phyloP scores from a whole-genome alignment of 2,888 invertebrate species.

The Deilephila porcellus region DNA sequence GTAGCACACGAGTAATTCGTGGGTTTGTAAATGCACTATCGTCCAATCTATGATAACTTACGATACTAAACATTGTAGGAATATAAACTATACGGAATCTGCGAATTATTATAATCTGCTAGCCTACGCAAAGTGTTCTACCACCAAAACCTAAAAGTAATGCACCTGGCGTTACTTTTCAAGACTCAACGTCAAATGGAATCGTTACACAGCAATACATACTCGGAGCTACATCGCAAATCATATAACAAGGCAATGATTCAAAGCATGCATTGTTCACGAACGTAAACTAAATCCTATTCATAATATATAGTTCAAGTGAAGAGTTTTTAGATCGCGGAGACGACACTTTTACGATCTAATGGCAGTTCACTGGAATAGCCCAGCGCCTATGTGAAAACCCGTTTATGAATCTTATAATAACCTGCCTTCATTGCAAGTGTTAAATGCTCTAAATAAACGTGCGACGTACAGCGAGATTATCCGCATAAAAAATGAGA shows the following conservation, averaged over 20 bases:
- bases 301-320: slow-evolving; percentile 6
- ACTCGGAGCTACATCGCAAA: not conserved
- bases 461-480: slow-evolving; percentile 11
- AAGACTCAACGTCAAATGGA: not conserved
- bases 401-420: not conserved
- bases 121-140: too few species aligned
- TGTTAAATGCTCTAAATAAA: slow-evolving; percentile 21
- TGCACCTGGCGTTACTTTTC: not conserved
- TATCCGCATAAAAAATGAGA: slow-evolving; percentile 28
- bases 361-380: not conserved
- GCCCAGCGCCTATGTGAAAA: not conserved
- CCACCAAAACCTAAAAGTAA: too few species aligned
- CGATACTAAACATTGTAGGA: too few species aligned
- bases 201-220: not conserved
- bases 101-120: too few species aligned
- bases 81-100: too few species aligned
- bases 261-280: slow-evolving; percentile 7
- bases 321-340: not conserved
- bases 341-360: not conserved
- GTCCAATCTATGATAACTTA: too few species aligned
- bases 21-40: too few species aligned
- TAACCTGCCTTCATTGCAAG: slow-evolving; percentile 17
- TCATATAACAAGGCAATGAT: slow-evolving; percentile 10
- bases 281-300: slow-evolving; percentile 3
- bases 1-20: too few species aligned